These are phyloP conservation scores for Drosophila austrosaltans DNA, from an alignment of 2,888 invertebrate species.

Conservation along the genomic window DNA sequence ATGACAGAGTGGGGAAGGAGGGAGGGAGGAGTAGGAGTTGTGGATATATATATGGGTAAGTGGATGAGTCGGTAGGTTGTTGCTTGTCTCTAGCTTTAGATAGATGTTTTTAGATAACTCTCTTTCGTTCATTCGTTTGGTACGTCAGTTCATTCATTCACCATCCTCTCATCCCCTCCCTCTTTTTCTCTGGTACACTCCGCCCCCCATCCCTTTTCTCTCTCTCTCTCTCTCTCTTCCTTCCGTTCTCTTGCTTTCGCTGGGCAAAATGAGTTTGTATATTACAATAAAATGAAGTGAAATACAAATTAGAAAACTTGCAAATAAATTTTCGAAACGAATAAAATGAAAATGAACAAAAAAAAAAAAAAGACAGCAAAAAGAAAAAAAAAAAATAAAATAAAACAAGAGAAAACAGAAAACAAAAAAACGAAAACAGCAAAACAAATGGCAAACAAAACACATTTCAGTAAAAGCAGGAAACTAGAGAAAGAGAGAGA, in stretches of 20 bases:
- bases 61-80: slow-evolving; percentile 30
- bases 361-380: slow-evolving; percentile 9
- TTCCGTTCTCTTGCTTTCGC: slow-evolving; percentile 45
- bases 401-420: slow-evolving; percentile 23
- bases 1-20: not conserved
- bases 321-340: slow-evolving; percentile 76
- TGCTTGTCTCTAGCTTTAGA: slow-evolving; percentile 6
- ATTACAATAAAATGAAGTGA: slow-evolving; percentile 80
- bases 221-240: not conserved
- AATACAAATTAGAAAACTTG: slow-evolving; percentile 82
- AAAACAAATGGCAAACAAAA: slow-evolving; percentile 75
- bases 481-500: slow-evolving; percentile 30
- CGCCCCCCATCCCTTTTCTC: not conserved
- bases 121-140: slow-evolving; percentile 13
- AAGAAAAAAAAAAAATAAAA: slow-evolving; percentile 15
- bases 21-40: not conserved
- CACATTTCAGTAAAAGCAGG: slow-evolving; percentile 47
- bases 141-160: slow-evolving; percentile 3
- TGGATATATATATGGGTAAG: too few relatives aligned
- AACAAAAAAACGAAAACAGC: slow-evolving; percentile 36
- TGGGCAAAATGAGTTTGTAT: slow-evolving; percentile 78
- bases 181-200: not conserved
- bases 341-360: slow-evolving; percentile 56
- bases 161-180: not conserved
- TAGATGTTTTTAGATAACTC: slow-evolving; percentile 26